phyloP scores from a whole-genome alignment of 1,140 invertebrate species.

The Solen grandis region DNA sequence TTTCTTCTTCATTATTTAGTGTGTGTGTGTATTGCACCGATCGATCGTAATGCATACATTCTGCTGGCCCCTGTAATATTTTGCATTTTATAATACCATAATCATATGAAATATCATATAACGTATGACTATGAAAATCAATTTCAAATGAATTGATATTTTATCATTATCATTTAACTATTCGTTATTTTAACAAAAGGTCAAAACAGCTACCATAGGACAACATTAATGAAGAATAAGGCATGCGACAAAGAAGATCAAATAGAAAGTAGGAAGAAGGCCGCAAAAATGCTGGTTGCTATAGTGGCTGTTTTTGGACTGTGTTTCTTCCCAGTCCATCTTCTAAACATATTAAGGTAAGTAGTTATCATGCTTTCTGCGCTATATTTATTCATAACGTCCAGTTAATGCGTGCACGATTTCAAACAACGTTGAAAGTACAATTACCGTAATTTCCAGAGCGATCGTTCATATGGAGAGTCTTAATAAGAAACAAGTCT shows the following conservation, averaged over 20 bases:
- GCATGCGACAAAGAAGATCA: slow-evolving; percentile 13
- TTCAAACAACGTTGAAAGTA: too few species aligned
- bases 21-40: too few species aligned
- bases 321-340: slow-evolving; percentile 7
- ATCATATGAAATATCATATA: not conserved
- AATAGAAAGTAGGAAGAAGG: slow-evolving; percentile 37
- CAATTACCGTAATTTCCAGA: too few species aligned
- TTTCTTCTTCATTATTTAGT: too few species aligned
- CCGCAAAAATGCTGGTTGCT: slow-evolving; percentile 30
- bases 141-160: not conserved
- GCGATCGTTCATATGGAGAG: too few species aligned
- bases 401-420: too few species aligned
- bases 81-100: not conserved
- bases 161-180: too few species aligned
- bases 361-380: too few species aligned
- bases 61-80: not conserved
- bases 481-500: too few species aligned
- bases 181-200: too few species aligned
- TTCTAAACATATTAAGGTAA: not conserved
- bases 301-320: slow-evolving; percentile 39
- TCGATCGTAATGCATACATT: not conserved
- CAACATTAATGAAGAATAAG: not conserved
- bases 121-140: not conserved
- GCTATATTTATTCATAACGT: too few species aligned
- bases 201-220: not conserved